A percentile compares a stretch with the other conserved stretches of the same genome.
phyloP scores from a whole-genome alignment of 2,888 invertebrate species.

The Diadromus collaris region DNA sequence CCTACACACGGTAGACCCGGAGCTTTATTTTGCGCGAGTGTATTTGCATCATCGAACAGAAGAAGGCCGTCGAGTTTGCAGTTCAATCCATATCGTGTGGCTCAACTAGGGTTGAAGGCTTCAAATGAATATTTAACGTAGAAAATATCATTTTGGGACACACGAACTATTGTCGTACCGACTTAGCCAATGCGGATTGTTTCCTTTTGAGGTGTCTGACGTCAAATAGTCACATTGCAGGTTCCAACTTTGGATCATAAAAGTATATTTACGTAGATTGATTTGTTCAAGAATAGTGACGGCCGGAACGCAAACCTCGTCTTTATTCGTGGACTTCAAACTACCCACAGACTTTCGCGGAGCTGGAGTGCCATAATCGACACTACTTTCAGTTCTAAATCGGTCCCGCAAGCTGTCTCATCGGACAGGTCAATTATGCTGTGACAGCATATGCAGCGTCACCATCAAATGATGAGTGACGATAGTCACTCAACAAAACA shows the following conservation, averaged over 20 bases:
- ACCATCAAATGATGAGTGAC: neutral
- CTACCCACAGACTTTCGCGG: too few species aligned
- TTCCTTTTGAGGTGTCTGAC: neutral
- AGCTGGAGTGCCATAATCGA: too few species aligned
- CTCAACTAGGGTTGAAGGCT: neutral
- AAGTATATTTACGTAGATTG: too few species aligned
- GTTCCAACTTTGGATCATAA: neutral
- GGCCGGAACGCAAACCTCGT: too few species aligned
- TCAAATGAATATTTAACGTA: neutral
- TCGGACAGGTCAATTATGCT: neutral
- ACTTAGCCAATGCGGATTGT: neutral
- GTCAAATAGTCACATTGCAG: neutral
- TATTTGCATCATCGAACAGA: slow-evolving; percentile 21
- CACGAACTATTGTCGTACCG: neutral
- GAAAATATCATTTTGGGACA: neutral
- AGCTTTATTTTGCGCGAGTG: slow-evolving; percentile 46
- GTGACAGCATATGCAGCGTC: too few species aligned
- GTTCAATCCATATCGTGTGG: neutral
- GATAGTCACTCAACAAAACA: neutral
- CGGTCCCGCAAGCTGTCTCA: neutral
- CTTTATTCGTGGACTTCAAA: too few species aligned
- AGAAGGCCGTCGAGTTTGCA: neutral
- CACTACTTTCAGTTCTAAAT: too few species aligned
- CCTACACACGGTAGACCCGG: slow-evolving; percentile 34
- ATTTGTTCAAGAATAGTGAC: too few species aligned